phyloP scores from a whole-genome alignment of 1,140 invertebrate species.

The Cyrtorhinus lividipennis region DNA sequence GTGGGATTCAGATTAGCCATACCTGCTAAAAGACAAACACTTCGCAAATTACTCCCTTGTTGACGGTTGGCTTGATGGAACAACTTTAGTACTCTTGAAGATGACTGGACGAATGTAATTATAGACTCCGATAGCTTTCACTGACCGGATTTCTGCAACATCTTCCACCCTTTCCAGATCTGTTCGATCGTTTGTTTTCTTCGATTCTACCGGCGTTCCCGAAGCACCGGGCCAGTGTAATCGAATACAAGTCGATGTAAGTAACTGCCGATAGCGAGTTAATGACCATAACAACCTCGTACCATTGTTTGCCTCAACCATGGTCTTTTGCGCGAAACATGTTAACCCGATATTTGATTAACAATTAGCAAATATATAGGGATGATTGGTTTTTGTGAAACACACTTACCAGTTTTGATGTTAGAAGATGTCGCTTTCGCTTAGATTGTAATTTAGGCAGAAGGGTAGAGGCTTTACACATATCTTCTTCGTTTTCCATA shows the following conservation, averaged over 20 bases:
- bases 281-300: slow-evolving; percentile 47
- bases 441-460: slow-evolving; percentile 45
- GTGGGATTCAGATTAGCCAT: not conserved
- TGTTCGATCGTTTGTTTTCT: slow-evolving; percentile 34
- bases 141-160: slow-evolving; percentile 39
- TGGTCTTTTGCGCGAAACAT: slow-evolving; percentile 51
- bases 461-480: slow-evolving; percentile 41
- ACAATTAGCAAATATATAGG: no score
- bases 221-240: slow-evolving; percentile 68
- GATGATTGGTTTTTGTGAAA: no score
- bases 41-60: slow-evolving; percentile 43
- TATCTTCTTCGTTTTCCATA: slow-evolving; percentile 57
- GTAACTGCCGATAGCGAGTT: slow-evolving; percentile 41
- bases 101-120: slow-evolving; percentile 64
- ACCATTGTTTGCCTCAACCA: slow-evolving; percentile 38
- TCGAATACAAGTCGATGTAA: slow-evolving; percentile 72
- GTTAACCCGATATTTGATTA: no score
- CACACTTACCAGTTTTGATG: slow-evolving; percentile 51
- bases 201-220: slow-evolving; percentile 37
- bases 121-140: slow-evolving; percentile 62
- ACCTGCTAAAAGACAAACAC: not conserved
- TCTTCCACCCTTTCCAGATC: slow-evolving; percentile 48
- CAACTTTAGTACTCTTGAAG: slow-evolving; percentile 45
- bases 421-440: slow-evolving; percentile 59
- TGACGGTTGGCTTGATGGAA: slow-evolving; percentile 50